Conservation (phyloP, 1,140 invertebrate genomes). For the Anastatus disparis region DNA sequence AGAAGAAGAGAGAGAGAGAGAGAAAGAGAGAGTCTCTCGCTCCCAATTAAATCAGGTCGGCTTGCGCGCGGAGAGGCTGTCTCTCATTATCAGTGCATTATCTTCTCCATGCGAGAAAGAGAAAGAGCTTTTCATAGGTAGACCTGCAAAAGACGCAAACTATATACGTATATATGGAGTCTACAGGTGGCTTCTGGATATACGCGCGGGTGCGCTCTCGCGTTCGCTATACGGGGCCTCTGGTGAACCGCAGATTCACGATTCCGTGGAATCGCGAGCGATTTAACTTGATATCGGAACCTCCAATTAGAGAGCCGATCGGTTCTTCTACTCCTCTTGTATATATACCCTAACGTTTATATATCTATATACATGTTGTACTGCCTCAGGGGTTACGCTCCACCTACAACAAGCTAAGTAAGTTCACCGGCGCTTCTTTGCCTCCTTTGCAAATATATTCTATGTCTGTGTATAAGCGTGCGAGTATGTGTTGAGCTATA, state of each 20-base stretch:
- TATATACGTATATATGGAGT: conserved; percentile 30
- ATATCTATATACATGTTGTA: not conserved
- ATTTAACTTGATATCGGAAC: conserved; percentile 56
- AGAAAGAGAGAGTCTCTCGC: not conserved
- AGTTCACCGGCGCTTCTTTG: not conserved
- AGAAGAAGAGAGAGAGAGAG: not conserved
- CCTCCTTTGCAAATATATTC: too few species aligned
- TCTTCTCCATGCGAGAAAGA: conserved; percentile 43
- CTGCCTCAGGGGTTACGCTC: not conserved
- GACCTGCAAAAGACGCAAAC: not conserved
- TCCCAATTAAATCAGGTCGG: conserved; percentile 62
- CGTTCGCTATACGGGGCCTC: too few species aligned
- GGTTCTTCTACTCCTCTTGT: conserved; percentile 21
- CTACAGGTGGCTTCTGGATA: conserved; percentile 35
- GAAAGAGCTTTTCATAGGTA: not conserved
- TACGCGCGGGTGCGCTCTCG: too few species aligned
- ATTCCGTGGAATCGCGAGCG: conserved; percentile 62
- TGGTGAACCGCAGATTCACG: conserved; percentile 51
- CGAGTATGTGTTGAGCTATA: not conserved
- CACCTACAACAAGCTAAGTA: not conserved
- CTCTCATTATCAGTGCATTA: conserved; percentile 60
- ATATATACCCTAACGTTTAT: too few species aligned
- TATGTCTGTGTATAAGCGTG: too few species aligned
- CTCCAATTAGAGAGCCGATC: conserved; percentile 62
- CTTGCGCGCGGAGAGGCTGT: conserved; percentile 43